Conservation (phyloP, 1,140 invertebrate species). For the Hermetia illucens region DNA sequence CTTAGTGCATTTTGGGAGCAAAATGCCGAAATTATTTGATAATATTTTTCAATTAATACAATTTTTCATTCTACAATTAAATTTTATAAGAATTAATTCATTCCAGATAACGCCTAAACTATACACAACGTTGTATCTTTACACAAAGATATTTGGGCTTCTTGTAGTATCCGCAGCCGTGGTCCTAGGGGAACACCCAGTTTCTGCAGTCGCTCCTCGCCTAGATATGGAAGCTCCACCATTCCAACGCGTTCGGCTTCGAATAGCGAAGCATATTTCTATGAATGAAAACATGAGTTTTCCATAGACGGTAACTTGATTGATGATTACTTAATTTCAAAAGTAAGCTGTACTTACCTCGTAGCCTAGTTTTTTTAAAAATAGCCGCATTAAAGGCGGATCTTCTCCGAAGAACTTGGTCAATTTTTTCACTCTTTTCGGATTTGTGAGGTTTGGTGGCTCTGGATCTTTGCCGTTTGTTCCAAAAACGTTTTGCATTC, state of each 20-base stretch:
- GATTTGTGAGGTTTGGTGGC: conserved; percentile 59
- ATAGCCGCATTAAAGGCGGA: conserved; percentile 75
- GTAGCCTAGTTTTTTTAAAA: conserved; percentile 83
- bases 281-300: neutral
- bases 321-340: conserved; percentile 1
- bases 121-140: conserved; percentile 38
- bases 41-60: too few species aligned
- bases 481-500: conserved; percentile 35
- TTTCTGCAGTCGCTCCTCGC: conserved; percentile 75
- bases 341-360: conserved; percentile 46
- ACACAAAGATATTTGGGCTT: conserved; percentile 58
- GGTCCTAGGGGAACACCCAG: conserved; percentile 83
- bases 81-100: conserved; percentile 1
- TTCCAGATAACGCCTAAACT: conserved; percentile 16
- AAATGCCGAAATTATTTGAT: too few species aligned
- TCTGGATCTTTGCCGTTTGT: conserved; percentile 35
- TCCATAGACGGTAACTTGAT: neutral
- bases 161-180: conserved; percentile 73
- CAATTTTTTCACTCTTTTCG: conserved; percentile 64
- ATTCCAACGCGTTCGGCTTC: conserved; percentile 83
- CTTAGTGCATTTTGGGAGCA: neutral
- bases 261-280: conserved; percentile 80
- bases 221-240: conserved; percentile 81
- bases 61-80: neutral
- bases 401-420: conserved; percentile 91